Base-by-base conservation (phyloP, 2,797 vertebrate species). In the Cyclura pinguis region DNA sequence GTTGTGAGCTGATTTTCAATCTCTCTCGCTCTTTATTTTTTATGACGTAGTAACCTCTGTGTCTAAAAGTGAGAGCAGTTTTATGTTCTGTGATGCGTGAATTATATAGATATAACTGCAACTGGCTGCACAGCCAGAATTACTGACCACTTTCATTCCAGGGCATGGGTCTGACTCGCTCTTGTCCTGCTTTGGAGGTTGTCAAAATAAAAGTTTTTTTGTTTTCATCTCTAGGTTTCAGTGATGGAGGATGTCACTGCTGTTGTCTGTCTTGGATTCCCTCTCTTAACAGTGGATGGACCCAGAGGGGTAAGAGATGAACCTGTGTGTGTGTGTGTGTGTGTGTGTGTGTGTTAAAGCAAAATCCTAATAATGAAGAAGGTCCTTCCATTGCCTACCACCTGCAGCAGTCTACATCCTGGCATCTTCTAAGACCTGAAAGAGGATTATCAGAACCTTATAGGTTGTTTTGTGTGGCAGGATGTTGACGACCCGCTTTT, bases 201-300 rank as follows among this genome's bases (percentile, higher is more conserved):
- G 5, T n/a, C 6, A 13, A 32, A 29, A 55, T 27, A 4, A 73
- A 55, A 42, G 72, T 13, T 2, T 6, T 20, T 18, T 42, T 74
- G 52, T 13, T 92, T 78, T 32, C 52, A 32, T 80, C 0, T 92
- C 27, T 94, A 99, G 99, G 99, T 99, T n/a, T 99, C 99, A 0
- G 98, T 99, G 16, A 98, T 99, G 98, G 99, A 99, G 87, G 99
- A 98, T 0, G 97, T 99, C 94, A 98, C 99, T 0, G 99, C 99
- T 0, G 98, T 99, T 20, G 98, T 99, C 88, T 99, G 99, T 97
- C 98, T 99, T 55, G 98, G 99, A 52, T 99, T 99, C 92, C 99
- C 99, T 0, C 97, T 99, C 76, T 97, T 99, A 87, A 99, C 98
- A 0, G 97, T 98, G 91, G 98, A 98, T 0, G 99, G 99, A 6